phyloP scores from a whole-genome alignment of 2,113 vertebrate genomes.

The Tauraco erythrolophus region DNA sequence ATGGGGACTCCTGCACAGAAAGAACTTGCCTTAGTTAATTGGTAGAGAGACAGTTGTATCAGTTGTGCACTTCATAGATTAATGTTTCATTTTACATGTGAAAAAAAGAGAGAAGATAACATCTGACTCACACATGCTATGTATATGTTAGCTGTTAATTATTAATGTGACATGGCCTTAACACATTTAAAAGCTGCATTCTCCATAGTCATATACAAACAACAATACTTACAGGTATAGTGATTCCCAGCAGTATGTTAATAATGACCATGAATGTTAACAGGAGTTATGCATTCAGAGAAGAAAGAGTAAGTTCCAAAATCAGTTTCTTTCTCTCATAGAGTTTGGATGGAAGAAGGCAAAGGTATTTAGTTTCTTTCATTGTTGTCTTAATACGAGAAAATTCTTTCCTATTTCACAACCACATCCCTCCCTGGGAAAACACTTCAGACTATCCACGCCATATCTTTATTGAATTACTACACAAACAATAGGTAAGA shows the following conservation, averaged over 20 bases:
- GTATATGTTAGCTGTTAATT: neutral
- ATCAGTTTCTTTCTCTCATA: constrained; percentile 40
- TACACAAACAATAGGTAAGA: neutral
- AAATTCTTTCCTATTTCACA: constrained; percentile 11
- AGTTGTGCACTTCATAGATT: neutral
- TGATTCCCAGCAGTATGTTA: constrained; percentile 52
- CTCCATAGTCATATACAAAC: neutral
- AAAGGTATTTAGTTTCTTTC: constrained; percentile 29
- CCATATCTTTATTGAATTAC: constrained; percentile 2
- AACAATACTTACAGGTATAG: constrained; percentile 49
- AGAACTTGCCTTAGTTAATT: constrained; percentile 41
- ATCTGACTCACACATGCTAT: neutral
- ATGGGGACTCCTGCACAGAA: constrained; percentile 91
- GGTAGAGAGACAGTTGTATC: neutral
- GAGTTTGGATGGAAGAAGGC: constrained; percentile 42
- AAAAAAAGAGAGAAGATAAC: neutral
- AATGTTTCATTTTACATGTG: neutral
- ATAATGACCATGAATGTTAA: constrained; percentile 52
- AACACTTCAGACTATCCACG: neutral
- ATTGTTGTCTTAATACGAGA: neutral
- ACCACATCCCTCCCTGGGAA: neutral
- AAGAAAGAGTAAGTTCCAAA: constrained; percentile 43
- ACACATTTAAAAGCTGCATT: constrained; percentile 6
- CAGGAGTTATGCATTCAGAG: constrained; percentile 24
- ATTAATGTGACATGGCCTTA: neutral